These are phyloP conservation scores for Lacanobia wlatinum DNA, from an alignment of 2,888 invertebrate genomes.

Conservation along the genomic window DNA sequence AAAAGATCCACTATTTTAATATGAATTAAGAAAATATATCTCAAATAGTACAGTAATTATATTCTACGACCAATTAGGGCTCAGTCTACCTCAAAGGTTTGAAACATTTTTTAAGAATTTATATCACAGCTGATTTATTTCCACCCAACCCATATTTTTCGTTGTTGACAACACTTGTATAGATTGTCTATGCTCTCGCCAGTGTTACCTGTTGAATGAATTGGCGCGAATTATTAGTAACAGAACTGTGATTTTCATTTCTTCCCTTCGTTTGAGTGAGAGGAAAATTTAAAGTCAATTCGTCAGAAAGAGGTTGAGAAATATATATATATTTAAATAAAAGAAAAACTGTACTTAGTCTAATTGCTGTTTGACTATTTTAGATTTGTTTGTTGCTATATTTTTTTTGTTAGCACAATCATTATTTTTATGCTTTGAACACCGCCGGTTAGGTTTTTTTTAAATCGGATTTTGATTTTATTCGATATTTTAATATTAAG, in stretches of 20 bases:
- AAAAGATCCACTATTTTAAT: constrained; percentile 7
- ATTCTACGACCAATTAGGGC: background rate
- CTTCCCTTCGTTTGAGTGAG: constrained; percentile 68
- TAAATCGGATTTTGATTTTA: constrained; percentile 53
- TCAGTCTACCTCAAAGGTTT: constrained; percentile 36
- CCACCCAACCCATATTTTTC: constrained; percentile 54
- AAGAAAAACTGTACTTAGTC: constrained; percentile 81
- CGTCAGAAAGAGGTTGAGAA: constrained; percentile 77
- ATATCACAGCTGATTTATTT: constrained; percentile 41
- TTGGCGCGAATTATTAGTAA: constrained; percentile 57
- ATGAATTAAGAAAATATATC: constrained; percentile 16
- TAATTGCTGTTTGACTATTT: constrained; percentile 77
- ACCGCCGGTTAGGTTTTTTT: constrained; percentile 65
- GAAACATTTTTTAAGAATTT: constrained; percentile 46
- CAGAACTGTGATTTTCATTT: constrained; percentile 79
- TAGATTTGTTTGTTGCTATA: constrained; percentile 71
- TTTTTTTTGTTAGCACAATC: constrained; percentile 82
- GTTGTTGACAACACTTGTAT: constrained; percentile 75
- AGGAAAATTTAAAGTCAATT: constrained; percentile 74
- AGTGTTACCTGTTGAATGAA: constrained; percentile 64
- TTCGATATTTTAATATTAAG: constrained; percentile 52
- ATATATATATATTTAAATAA: constrained; percentile 67
- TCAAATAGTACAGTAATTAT: constrained; percentile 31
- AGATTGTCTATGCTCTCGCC: constrained; percentile 71
- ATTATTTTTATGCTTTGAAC: constrained; percentile 72